Evolutionary conservation across 2,113 vertebrate genomes (phyloP), one percentile per base, ranked within the genome.

Genomic region (Arizona elegans): DNA sequence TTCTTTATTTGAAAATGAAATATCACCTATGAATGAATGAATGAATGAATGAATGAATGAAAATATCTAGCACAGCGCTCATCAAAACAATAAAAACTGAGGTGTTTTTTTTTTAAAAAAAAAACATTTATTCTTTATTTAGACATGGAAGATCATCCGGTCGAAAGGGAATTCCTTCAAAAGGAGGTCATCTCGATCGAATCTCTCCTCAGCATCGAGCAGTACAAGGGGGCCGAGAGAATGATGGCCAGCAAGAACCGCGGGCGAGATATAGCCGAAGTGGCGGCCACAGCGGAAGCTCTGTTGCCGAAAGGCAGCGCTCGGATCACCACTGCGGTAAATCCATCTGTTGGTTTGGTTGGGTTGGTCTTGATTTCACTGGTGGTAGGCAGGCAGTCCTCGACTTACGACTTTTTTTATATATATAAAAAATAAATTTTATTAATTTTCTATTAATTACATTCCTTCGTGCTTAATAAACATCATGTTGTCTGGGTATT

Each of bases 291-390:
- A 75, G 98, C 99, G 33, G 99, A 99, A 94, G 94, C 98, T 58
- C 97, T 99, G 50, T 96, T 99, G 86, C 99, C 99, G 21, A 99
- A 98, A 95, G 99, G 99, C 93, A 98, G 97, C n/a, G 98, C 98
- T 75, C 98, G 98, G 95, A 98, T 98, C 93, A 98, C 97, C 81
- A 97, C 98, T 38, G 92, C 97, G 43, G 99, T 99, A 97, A 98
- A 98, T 90, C 9, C 92, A 13, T 21, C 91, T 93, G 43, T 88
- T 53, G 53, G 10, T 53, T 53, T 13, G 53, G 53, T 3, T 15
- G 17, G n/a, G 1, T 3, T 88, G 21, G 1, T 33, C 91, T 55
- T 4, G 65, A 33, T 70, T 70, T 33, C 65, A 33, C 65, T 2
- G 65, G 65, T 33, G 65, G 65, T 33, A 7, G 26, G 6, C 23